A percentile compares a stretch with the other conserved stretches of the same genome.
Conservation (phyloP, 1,140 invertebrate genomes). For the Aphelinus atriplicis region DNA sequence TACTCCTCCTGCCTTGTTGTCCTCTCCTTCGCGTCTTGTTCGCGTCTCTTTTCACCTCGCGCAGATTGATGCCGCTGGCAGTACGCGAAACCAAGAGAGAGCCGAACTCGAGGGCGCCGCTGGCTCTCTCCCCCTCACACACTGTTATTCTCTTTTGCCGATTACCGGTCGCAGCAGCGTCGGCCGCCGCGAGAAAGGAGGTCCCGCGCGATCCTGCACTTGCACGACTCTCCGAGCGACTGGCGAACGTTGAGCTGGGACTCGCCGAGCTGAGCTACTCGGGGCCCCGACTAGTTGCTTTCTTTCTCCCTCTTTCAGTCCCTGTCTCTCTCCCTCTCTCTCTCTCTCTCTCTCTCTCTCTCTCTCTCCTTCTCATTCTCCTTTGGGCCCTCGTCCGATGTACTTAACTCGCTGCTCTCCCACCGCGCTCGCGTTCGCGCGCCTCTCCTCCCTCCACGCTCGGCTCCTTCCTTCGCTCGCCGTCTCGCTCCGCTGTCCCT, state of each 20-base stretch:
- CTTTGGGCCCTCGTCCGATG: conserved; percentile 19
- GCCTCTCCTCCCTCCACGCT: conserved; percentile 47
- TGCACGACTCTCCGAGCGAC: conserved; percentile 34
- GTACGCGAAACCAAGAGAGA: background rate
- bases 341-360: conserved; percentile 9
- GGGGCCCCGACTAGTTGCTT: conserved; percentile 25
- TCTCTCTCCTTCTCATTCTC: conserved; percentile 40
- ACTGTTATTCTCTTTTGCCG: too few relatives aligned
- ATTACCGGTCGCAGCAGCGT: too few relatives aligned
- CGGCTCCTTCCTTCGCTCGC: conserved; percentile 37
- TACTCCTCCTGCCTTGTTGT: too few relatives aligned
- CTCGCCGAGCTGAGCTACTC: background rate
- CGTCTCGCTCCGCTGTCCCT: conserved; percentile 37
- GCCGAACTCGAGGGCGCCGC: background rate
- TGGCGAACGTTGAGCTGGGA: conserved; percentile 29
- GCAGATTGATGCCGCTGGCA: background rate
- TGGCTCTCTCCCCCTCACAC: background rate
- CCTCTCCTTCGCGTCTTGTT: background rate
- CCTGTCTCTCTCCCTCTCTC: conserved; percentile 34
- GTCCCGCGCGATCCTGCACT: conserved; percentile 20
- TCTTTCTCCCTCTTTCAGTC: conserved; percentile 18
- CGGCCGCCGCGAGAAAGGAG: background rate
- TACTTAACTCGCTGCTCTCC: conserved; percentile 39
- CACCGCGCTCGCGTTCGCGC: conserved; percentile 46
- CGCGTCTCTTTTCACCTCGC: background rate